Percentiles rank a stretch among this genome's conserved stretches.
Evolutionary conservation across 2,888 invertebrate genomes (phyloP).

Genomic region (Drosophila aldrichi): DNA sequence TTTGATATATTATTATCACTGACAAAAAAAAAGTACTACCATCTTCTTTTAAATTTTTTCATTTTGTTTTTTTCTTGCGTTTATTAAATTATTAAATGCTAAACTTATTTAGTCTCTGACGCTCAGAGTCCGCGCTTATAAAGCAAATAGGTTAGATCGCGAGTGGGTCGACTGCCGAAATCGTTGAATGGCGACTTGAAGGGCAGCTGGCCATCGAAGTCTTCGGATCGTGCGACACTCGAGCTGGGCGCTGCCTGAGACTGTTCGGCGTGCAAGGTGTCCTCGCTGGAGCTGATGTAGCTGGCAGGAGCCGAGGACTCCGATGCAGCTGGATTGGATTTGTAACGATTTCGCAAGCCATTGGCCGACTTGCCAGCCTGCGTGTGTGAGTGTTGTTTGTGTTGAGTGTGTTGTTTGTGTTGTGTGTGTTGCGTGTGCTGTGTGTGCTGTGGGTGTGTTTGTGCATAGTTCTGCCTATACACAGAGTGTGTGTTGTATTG

Average conservation of each 20-base stretch:
- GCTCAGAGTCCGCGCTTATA: constrained; percentile 64
- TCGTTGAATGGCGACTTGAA: constrained; percentile 72
- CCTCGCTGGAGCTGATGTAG: constrained; percentile 68
- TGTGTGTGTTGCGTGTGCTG: constrained; percentile 18
- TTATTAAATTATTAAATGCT: constrained; percentile 30
- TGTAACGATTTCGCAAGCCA: constrained; percentile 14
- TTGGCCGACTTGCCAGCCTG: constrained; percentile 17
- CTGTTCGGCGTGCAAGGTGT: constrained; percentile 54
- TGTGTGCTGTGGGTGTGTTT: constrained; percentile 11
- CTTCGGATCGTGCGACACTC: constrained; percentile 4
- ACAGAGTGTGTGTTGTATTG: constrained; percentile 22
- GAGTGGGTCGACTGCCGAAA: constrained; percentile 65
- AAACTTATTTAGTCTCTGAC: constrained; percentile 13
- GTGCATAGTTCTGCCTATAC: constrained; percentile 5
- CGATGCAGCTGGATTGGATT: background rate
- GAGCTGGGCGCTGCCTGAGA: constrained; percentile 35
- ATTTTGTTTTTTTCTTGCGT: constrained; percentile 1
- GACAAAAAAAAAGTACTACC: background rate
- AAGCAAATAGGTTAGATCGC: constrained; percentile 64
- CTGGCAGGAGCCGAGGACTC: constrained; percentile 5
- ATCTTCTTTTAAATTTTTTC: background rate
- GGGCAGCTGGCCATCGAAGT: constrained; percentile 52
- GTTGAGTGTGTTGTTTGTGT: background rate
- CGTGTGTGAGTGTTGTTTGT: constrained; percentile 2
- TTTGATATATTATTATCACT: too few relatives aligned